Evolutionary conservation across 2,113 vertebrate species (phyloP).

Genomic region (Prietella phreatophila): DNA sequence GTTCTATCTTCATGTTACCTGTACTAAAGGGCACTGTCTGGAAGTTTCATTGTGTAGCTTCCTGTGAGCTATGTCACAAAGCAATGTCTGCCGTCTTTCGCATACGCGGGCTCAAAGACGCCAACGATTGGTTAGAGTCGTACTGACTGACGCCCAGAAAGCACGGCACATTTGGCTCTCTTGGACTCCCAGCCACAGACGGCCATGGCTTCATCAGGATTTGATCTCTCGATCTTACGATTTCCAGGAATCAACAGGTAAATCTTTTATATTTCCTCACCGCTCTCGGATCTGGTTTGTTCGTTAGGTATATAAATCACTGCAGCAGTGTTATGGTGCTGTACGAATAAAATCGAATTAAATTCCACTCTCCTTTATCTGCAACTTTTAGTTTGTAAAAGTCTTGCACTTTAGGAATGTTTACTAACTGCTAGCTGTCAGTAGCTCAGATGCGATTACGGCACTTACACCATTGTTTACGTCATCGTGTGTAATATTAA

Average conservation of each 20-base stretch:
- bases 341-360: too few species aligned
- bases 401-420: background rate
- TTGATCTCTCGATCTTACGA: background rate
- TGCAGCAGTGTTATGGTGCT: background rate
- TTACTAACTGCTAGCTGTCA: background rate
- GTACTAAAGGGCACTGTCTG: background rate
- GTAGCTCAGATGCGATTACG: background rate
- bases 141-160: background rate
- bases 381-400: background rate
- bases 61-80: background rate
- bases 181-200: background rate
- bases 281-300: background rate
- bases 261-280: background rate
- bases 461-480: background rate
- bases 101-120: background rate
- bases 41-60: background rate
- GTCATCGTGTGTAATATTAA: background rate
- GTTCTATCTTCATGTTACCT: background rate
- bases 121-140: background rate
- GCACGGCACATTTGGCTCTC: background rate
- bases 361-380: background rate
- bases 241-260: background rate
- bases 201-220: background rate
- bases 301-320: background rate
- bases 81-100: background rate